Percentiles rank a stretch among this genome's conserved stretches.
Evolutionary conservation across 2,888 invertebrate species (phyloP).

Genomic region (Lithosia quadra): DNA sequence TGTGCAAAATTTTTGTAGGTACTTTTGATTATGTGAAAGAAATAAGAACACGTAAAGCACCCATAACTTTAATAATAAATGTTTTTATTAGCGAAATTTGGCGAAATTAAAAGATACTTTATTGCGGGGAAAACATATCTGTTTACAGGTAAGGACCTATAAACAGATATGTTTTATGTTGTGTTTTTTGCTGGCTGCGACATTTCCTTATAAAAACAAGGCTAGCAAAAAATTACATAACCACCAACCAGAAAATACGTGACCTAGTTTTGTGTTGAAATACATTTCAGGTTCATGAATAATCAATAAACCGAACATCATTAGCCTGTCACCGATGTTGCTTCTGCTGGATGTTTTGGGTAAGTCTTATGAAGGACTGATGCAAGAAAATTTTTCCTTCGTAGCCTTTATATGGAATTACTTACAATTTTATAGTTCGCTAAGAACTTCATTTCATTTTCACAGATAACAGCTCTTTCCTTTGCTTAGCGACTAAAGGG

Average conservation of each 20-base stretch:
- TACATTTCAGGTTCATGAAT: background rate
- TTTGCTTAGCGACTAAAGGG: too few relatives aligned
- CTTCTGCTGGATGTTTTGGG: background rate
- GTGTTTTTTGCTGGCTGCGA: background rate
- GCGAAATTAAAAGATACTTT: background rate
- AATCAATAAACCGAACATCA: slow-evolving; percentile 2
- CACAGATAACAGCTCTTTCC: too few relatives aligned
- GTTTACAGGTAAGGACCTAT: slow-evolving; percentile 1
- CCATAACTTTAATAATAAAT: background rate
- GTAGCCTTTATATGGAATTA: too few relatives aligned
- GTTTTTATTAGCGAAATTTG: background rate
- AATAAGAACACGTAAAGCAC: background rate
- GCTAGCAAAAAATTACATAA: slow-evolving; percentile 1
- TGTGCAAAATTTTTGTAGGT: background rate
- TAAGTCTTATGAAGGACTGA: background rate
- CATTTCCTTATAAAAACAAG: slow-evolving; percentile 2
- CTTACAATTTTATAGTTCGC: too few relatives aligned
- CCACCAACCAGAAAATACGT: background rate
- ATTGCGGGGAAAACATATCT: slow-evolving; percentile 8
- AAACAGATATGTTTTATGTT: background rate
- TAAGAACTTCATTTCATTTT: too few relatives aligned
- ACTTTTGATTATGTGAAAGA: background rate
- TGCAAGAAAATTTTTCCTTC: too few relatives aligned
- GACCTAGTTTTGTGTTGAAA: background rate
- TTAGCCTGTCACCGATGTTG: background rate